Evolutionary conservation across 1,140 invertebrate species (phyloP).

Genomic region (Psilanteris sp.): DNA sequence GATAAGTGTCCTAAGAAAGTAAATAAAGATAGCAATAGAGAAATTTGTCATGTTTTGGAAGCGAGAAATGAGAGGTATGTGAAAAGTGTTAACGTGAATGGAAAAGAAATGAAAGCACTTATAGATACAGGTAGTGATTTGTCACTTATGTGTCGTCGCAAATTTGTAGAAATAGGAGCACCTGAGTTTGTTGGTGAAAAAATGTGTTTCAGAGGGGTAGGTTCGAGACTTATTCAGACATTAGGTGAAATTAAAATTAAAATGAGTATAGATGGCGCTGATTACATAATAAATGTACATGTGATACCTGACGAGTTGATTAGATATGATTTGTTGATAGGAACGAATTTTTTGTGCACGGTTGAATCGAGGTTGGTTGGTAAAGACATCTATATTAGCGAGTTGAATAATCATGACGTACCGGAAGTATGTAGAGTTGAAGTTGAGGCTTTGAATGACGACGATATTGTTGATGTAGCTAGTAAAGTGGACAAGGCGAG

Average conservation of each 20-base stretch:
- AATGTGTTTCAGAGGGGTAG: slow-evolving; percentile 10
- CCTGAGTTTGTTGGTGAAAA: background rate
- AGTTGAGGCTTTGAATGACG: no score
- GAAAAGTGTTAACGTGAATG: background rate
- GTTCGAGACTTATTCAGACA: background rate
- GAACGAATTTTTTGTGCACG: background rate
- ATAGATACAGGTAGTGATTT: background rate
- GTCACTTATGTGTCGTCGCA: background rate
- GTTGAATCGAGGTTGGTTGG: background rate
- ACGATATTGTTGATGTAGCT: background rate
- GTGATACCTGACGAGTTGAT: background rate
- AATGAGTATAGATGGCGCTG: background rate
- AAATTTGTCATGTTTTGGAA: background rate
- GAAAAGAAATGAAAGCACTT: background rate
- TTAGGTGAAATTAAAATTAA: background rate
- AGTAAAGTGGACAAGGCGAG: background rate
- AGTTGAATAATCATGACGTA: no score
- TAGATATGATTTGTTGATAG: background rate
- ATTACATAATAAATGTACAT: background rate
- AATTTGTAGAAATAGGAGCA: background rate
- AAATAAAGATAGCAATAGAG: background rate
- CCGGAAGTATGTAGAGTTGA: no score
- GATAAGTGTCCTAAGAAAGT: background rate
- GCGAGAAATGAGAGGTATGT: background rate
- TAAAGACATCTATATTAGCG: no score